Evolutionary conservation across 2,113 vertebrate genomes (phyloP).

Genomic region (Odontophorus gujanensis): DNA sequence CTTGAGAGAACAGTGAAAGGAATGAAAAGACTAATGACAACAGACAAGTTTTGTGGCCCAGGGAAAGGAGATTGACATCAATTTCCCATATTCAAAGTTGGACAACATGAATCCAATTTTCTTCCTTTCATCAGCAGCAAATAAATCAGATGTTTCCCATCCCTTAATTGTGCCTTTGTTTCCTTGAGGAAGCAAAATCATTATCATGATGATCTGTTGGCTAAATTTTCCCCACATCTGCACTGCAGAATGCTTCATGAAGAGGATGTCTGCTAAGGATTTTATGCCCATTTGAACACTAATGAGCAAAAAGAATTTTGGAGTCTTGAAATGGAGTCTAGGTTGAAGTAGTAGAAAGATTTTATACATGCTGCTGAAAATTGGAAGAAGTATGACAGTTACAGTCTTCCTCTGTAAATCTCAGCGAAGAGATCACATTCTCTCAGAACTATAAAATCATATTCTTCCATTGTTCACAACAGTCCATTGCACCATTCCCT

Average conservation of each 20-base stretch:
- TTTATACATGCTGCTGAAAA: neutral
- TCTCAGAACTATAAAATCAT: neutral
- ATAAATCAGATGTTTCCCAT: slow-evolving; percentile 55
- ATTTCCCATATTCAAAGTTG: slow-evolving; percentile 70
- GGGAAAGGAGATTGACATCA: neutral
- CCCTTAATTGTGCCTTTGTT: slow-evolving; percentile 63
- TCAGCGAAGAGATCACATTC: fast-evolving
- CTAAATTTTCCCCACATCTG: slow-evolving; percentile 65
- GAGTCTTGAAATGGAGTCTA: neutral
- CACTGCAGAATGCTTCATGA: slow-evolving; percentile 13
- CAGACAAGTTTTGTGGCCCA: slow-evolving; percentile 4
- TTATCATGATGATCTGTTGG: neutral
- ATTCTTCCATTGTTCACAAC: neutral
- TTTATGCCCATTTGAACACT: neutral
- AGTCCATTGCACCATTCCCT: neutral
- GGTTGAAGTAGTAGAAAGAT: neutral
- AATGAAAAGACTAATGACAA: slow-evolving; percentile 36
- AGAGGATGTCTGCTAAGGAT: neutral
- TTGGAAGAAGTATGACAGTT: neutral
- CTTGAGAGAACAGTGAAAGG: slow-evolving; percentile 31
- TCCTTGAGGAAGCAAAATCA: slow-evolving; percentile 29
- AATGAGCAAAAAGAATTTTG: neutral
- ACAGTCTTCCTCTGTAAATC: neutral
- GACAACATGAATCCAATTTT: slow-evolving; percentile 63
- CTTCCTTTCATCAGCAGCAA: slow-evolving; percentile 62